Evolutionary conservation across 2,113 vertebrate genomes (phyloP).

Genomic region (Sardina pilchardus): DNA sequence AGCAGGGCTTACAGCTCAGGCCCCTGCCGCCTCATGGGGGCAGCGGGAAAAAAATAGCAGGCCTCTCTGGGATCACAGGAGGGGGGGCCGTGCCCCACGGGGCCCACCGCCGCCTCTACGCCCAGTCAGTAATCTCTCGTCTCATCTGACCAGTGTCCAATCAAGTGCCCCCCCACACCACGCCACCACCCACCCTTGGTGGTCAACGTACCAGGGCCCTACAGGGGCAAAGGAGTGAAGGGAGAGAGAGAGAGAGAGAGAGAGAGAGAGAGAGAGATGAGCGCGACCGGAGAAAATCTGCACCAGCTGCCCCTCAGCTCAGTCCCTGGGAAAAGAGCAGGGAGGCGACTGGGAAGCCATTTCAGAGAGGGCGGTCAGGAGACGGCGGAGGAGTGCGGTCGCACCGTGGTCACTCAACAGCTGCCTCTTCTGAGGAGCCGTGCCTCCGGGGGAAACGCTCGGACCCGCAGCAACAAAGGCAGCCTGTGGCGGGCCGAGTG

Average conservation of each 20-base stretch:
- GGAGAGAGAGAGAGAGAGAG: slow-evolving; percentile 29
- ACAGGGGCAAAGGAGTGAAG: slow-evolving; percentile 22
- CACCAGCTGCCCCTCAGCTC: slow-evolving; percentile 63
- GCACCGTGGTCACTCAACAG: slow-evolving; percentile 47
- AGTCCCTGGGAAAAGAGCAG: slow-evolving; percentile 53
- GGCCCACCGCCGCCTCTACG: slow-evolving; percentile 58
- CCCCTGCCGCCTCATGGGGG: slow-evolving; percentile 50
- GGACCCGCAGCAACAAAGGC: slow-evolving; percentile 67
- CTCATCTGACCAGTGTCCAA: slow-evolving; percentile 61
- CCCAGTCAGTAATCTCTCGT: slow-evolving; percentile 69
- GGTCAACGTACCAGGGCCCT: not conserved
- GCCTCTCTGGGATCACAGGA: slow-evolving; percentile 43
- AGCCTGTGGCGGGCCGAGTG: slow-evolving; percentile 50
- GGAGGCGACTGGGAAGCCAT: slow-evolving; percentile 40
- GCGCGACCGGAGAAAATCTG: slow-evolving; percentile 66
- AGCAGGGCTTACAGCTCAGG: slow-evolving; percentile 63
- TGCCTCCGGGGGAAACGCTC: slow-evolving; percentile 47
- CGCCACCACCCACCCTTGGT: not conserved
- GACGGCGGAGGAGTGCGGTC: slow-evolving; percentile 33
- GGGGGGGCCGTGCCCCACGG: slow-evolving; percentile 43
- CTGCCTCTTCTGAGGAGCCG: slow-evolving; percentile 55
- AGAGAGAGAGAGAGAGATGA: slow-evolving; percentile 36
- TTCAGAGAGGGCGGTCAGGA: slow-evolving; percentile 58
- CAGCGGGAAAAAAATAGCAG: slow-evolving; percentile 64
- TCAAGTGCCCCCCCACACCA: slow-evolving; percentile 45